These are phyloP conservation scores for Phoenoteleia sp. DNA, from an alignment of 2,888 invertebrate species.

Conservation along the genomic window DNA sequence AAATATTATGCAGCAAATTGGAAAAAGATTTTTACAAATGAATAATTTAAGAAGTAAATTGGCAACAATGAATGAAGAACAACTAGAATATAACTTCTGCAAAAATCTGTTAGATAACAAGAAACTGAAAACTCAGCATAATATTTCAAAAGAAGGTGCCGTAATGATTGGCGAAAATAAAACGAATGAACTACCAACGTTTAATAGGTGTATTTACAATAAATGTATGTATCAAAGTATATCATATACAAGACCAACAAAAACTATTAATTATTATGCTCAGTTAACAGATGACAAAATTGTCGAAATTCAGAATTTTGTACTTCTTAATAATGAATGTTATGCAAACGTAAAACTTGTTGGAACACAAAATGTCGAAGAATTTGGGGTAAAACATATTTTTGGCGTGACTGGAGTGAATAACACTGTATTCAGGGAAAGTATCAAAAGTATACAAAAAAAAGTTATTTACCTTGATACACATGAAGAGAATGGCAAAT, in stretches of 20 bases:
- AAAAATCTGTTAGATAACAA: neutral
- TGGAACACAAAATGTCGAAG: too few species aligned
- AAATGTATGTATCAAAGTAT: neutral
- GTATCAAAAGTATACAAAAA: too few species aligned
- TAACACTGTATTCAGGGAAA: too few species aligned
- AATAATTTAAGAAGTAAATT: constrained; percentile 6
- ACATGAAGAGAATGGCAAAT: too few species aligned
- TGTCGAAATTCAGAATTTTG: too few species aligned
- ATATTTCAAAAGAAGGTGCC: neutral
- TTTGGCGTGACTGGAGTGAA: too few species aligned
- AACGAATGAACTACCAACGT: neutral
- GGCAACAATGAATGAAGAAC: neutral
- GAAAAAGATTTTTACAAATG: constrained; percentile 9
- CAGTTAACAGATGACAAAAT: too few species aligned
- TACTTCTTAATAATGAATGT: too few species aligned
- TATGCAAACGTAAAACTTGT: too few species aligned
- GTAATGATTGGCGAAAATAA: neutral
- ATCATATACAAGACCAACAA: neutral
- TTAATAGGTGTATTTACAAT: neutral
- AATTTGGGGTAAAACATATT: too few species aligned
- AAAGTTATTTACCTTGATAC: too few species aligned
- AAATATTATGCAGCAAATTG: constrained; percentile 44
- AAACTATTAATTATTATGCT: neutral
- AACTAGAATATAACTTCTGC: too few species aligned
- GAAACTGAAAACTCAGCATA: neutral